Evolutionary conservation across 2,113 vertebrate genomes (phyloP).

Genomic region (Coracopsis vasa): DNA sequence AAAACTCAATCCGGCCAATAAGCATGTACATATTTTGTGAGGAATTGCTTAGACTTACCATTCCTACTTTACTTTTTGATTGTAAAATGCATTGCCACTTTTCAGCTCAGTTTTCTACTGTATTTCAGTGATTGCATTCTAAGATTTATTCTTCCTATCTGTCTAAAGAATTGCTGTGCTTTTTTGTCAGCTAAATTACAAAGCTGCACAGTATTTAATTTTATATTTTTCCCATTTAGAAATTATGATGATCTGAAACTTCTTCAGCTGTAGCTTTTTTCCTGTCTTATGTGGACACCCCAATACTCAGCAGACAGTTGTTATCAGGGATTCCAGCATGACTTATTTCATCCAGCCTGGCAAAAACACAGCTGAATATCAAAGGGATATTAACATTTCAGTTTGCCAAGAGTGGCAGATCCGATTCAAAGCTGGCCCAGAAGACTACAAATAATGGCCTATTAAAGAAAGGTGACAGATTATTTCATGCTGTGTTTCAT

Average conservation of each 20-base stretch:
- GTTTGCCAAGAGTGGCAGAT: conserved; percentile 53
- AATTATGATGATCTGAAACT: background rate
- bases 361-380: conserved; percentile 15
- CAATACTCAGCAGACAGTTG: background rate
- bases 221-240: background rate
- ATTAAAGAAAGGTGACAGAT: conserved; percentile 47
- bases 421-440: conserved; percentile 36
- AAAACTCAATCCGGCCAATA: background rate
- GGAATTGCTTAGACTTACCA: background rate
- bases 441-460: conserved; percentile 37
- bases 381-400: conserved; percentile 45
- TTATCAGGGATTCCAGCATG: background rate
- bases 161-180: background rate
- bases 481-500: conserved; percentile 48
- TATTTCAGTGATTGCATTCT: background rate
- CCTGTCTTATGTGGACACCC: background rate
- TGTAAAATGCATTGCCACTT: background rate
- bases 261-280: background rate
- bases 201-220: background rate
- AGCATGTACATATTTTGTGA: background rate
- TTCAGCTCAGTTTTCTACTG: background rate
- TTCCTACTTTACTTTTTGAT: background rate
- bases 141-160: background rate
- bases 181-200: background rate
- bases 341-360: conserved; percentile 13